Conservation (phyloP, 2,797 vertebrate species). For the Lacerta viridis region DNA sequence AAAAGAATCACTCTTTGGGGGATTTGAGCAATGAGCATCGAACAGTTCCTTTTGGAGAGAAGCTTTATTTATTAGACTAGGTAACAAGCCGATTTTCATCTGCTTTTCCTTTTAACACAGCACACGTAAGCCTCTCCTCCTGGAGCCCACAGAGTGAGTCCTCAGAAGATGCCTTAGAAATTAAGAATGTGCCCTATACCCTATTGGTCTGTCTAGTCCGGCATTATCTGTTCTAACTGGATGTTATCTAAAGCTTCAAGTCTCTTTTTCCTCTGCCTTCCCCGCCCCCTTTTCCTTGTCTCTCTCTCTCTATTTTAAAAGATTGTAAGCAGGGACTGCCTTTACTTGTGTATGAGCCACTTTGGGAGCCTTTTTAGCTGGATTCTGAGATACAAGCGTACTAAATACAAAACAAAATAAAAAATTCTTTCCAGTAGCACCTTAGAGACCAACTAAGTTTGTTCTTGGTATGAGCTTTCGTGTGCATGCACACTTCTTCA, state of each 20-base stretch:
- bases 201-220: background rate
- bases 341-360: no score
- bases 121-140: background rate
- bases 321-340: no score
- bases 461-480: no score
- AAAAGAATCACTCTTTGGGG: constrained; percentile 87
- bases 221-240: background rate
- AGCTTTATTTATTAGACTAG: constrained; percentile 7
- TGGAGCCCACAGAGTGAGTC: background rate
- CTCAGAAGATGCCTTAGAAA: background rate
- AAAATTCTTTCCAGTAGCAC: no score
- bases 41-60: constrained; percentile 57
- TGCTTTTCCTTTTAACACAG: background rate
- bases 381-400: no score
- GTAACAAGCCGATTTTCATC: constrained; percentile 10
- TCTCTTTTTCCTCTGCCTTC: no score
- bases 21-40: constrained; percentile 74
- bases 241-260: background rate
- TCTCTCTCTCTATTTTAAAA: no score
- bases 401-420: no score
- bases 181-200: background rate
- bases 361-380: no score
- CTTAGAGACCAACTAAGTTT: no score
- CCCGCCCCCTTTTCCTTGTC: no score
- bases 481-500: no score